Conservation (phyloP, 2,113 vertebrate species). For the Protobothrops flavoviridis region DNA sequence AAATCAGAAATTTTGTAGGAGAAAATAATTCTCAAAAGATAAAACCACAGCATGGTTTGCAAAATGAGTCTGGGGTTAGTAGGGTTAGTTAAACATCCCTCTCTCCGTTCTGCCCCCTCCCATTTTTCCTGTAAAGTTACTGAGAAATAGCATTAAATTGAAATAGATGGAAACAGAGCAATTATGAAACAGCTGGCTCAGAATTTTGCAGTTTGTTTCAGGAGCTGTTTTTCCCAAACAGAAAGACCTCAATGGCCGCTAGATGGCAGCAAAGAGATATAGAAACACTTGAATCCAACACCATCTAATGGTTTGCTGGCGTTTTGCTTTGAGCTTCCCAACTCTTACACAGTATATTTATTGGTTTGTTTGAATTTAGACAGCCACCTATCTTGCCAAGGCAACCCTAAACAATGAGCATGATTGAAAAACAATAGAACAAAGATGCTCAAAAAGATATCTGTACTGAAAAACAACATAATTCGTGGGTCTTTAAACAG, state of each 20-base stretch:
- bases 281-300: background rate
- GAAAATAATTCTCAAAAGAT: background rate
- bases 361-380: background rate
- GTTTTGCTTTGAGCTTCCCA: background rate
- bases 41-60: background rate
- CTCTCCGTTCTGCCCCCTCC: rapidly evolving
- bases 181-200: slow-evolving; percentile 58
- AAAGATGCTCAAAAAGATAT: background rate
- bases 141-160: slow-evolving; percentile 56
- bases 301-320: background rate
- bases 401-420: background rate
- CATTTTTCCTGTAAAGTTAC: slow-evolving; percentile 29
- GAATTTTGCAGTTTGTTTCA: background rate
- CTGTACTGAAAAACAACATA: background rate
- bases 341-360: background rate
- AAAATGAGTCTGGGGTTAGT: slow-evolving; percentile 33
- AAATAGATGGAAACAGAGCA: slow-evolving; percentile 56
- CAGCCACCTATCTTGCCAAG: background rate
- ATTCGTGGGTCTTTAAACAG: background rate
- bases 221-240: background rate
- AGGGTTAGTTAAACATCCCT: slow-evolving; percentile 48
- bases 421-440: background rate
- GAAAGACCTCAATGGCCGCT: background rate
- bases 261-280: background rate
- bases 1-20: background rate